Evolutionary conservation across 2,113 vertebrate genomes (phyloP).

Genomic region (Casuarius casuarius): DNA sequence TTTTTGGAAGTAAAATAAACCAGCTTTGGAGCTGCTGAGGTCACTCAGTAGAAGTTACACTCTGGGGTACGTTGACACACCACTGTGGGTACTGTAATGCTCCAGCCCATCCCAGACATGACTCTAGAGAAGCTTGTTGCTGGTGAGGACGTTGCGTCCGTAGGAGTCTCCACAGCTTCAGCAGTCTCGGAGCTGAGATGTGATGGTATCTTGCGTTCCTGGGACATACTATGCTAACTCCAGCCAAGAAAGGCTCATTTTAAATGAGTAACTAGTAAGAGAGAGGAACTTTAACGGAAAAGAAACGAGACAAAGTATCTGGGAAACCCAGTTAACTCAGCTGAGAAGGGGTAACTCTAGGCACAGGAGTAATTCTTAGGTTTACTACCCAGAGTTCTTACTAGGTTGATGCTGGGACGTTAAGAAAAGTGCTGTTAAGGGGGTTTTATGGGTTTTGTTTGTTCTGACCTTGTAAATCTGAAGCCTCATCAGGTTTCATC

Average conservation of each 20-base stretch:
- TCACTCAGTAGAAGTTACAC: not conserved
- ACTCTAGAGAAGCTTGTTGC: not conserved
- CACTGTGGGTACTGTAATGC: no score
- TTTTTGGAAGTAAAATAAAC: not conserved
- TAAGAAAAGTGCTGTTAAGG: not conserved
- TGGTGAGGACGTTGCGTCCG: accelerated
- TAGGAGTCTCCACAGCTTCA: not conserved
- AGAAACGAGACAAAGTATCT: not conserved
- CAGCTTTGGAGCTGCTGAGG: not conserved
- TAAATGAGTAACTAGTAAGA: not conserved
- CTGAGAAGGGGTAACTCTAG: not conserved
- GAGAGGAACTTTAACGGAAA: not conserved
- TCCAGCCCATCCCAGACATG: not conserved
- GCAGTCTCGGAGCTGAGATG: accelerated
- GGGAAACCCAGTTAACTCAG: not conserved
- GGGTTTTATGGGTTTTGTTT: no score
- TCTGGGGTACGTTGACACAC: no score
- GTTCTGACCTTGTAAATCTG: not conserved
- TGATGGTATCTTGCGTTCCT: not conserved
- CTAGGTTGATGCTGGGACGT: not conserved
- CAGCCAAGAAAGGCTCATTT: not conserved
- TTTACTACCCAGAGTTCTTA: not conserved
- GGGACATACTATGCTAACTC: not conserved
- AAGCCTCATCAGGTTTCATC: not conserved
- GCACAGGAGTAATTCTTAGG: not conserved